Percentiles rank a stretch among this genome's conserved stretches.
These are phyloP conservation scores for Coregonus clupeaformis DNA, from an alignment of 2,113 vertebrate species.

Conservation along the genomic window DNA sequence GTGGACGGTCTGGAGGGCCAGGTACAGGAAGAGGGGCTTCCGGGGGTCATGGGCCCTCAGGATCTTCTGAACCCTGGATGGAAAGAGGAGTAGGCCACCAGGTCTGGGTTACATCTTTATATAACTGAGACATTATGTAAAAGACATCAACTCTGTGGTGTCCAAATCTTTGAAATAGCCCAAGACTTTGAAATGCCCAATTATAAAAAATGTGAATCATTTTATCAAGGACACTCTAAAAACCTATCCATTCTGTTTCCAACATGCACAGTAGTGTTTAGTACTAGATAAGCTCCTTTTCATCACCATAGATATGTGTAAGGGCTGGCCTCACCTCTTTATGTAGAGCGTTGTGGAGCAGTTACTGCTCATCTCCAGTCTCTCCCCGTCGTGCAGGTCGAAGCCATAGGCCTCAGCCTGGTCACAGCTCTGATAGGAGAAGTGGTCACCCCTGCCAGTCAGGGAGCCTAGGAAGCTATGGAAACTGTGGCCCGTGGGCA, in stretches of 20 bases:
- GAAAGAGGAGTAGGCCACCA: slow-evolving; percentile 10
- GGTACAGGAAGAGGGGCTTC: slow-evolving; percentile 86
- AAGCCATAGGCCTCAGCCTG: slow-evolving; percentile 89
- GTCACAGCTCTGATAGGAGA: slow-evolving; percentile 91
- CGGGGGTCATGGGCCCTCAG: slow-evolving; percentile 78
- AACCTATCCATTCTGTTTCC: too few relatives aligned
- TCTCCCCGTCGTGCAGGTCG: slow-evolving; percentile 88
- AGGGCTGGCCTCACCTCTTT: slow-evolving; percentile 67
- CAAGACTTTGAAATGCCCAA: neutral
- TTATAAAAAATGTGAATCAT: neutral
- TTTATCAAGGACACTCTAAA: too few relatives aligned
- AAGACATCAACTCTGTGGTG: neutral
- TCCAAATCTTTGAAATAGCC: neutral
- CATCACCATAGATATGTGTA: neutral
- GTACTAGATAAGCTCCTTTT: too few relatives aligned
- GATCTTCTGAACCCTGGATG: slow-evolving; percentile 80
- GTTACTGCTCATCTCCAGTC: slow-evolving; percentile 82
- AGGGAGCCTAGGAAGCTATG: slow-evolving; percentile 91
- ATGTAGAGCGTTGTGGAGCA: slow-evolving; percentile 92
- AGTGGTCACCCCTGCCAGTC: slow-evolving; percentile 90
- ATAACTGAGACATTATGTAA: neutral
- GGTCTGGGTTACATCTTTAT: neutral
- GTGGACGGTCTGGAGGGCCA: slow-evolving; percentile 89
- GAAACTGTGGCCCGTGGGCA: slow-evolving; percentile 87
- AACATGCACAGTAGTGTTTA: neutral